Base-by-base conservation (phyloP, 2,888 invertebrate species). In the Reticulitermes lucifugus region DNA sequence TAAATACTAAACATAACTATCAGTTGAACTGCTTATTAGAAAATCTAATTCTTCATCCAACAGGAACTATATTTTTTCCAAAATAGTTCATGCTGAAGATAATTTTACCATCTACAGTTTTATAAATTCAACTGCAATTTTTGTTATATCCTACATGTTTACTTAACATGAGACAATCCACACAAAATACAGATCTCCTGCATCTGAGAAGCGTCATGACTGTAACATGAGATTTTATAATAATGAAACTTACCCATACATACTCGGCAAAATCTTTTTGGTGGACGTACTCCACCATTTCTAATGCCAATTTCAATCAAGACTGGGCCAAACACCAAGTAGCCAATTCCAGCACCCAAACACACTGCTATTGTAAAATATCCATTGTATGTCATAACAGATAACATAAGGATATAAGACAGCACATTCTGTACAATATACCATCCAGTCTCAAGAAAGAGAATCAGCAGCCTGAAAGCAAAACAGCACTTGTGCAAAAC, bases 351-450 rank as follows among this genome's bases (percentile, higher is more conserved):
- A 60, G 80, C 85, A 29, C 86, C 86, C n/a, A 83, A 7, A 29
- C 55, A 35, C 29, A 85, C 80, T 35, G 86, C 83, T 51, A 85
- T n/a, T 22, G 83, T 83, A 46, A 86, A 85, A 75, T 86, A 86
- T 18, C 86, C 86, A 83, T 86, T 86, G 77, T 73, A 86, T 59
- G 85, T 86, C 86, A 86, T 86, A 22, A 86, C 85, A 25, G 73
- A 25, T 82, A 86, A 35, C 86, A 86, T 86, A 21, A 86, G 83
- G 4, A 82, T 35, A 25, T 86, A 86, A 29, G 83, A 83, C 51
- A 86, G 25, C 22, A 83, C 75, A 71, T 80, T 70, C 65, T 85
- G 84, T 55, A 85, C 18, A 18, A 46, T 21, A 65, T 71, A 84
- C 84, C 77, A 84, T 41, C 59, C 79, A 41, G 79, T 79, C 51